Evolutionary conservation across 2,797 vertebrate genomes (phyloP).

Genomic region (Paramormyrops hopkinsi): DNA sequence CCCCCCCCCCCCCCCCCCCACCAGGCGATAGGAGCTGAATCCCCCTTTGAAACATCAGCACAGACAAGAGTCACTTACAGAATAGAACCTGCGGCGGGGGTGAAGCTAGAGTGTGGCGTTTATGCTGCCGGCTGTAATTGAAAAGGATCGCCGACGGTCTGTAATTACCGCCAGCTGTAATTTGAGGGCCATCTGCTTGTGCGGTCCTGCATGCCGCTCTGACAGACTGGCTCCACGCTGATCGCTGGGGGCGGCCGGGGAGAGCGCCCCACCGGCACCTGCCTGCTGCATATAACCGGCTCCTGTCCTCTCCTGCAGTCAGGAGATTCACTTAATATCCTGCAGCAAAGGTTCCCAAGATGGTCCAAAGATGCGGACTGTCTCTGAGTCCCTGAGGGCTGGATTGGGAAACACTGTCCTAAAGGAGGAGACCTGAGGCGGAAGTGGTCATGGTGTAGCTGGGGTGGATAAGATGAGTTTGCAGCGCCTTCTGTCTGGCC

Average conservation of each 20-base stretch:
- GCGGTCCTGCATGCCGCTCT: not conserved
- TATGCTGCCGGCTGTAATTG: constrained; percentile 45
- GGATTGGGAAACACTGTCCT: not conserved
- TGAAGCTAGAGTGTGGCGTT: constrained; percentile 4
- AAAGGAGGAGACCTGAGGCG: not conserved
- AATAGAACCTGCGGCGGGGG: not conserved
- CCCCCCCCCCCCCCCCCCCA: constrained; percentile 11
- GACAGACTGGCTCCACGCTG: not conserved
- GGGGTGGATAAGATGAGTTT: not conserved
- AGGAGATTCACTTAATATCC: not conserved
- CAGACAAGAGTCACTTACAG: not conserved
- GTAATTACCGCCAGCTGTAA: constrained; percentile 36
- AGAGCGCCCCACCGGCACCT: not conserved
- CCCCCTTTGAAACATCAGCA: not conserved
- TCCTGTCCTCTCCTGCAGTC: not conserved
- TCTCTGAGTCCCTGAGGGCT: not conserved
- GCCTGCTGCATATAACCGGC: not conserved
- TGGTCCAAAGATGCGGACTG: not conserved
- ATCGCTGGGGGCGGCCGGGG: not conserved
- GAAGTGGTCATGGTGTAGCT: not conserved
- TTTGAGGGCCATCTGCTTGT: constrained; percentile 46
- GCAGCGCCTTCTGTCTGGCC: not conserved
- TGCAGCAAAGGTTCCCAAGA: not conserved
- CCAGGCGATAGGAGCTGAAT: not conserved
- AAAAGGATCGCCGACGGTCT: constrained; percentile 37